These are phyloP conservation scores for Parauchenoglanis ngamensis DNA, from an alignment of 2,797 vertebrate genomes.

Conservation along the genomic window DNA sequence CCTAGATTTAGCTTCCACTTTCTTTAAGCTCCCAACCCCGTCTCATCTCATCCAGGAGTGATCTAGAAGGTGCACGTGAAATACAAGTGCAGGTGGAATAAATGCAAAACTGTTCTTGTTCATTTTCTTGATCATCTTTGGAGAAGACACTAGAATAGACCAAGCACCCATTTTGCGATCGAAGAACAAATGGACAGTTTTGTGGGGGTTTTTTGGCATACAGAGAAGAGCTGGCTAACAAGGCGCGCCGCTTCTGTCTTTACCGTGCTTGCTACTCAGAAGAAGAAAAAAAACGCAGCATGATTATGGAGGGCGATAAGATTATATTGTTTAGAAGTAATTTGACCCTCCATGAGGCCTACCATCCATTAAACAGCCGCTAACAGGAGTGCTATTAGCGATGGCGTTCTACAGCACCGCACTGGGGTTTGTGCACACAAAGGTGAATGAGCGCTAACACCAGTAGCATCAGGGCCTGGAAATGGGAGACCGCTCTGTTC, in stretches of 20 bases:
- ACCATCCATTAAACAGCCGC: not conserved
- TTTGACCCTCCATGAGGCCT: not conserved
- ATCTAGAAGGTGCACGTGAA: not conserved
- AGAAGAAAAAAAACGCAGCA: no score
- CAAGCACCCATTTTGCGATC: not conserved
- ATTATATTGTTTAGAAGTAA: not conserved
- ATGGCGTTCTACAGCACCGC: not conserved
- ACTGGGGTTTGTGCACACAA: not conserved
- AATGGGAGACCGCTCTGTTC: not conserved
- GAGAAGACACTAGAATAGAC: not conserved
- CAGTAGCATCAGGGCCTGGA: slow-evolving; percentile 6
- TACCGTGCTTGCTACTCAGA: not conserved
- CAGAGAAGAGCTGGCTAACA: not conserved
- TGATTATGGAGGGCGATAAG: not conserved
- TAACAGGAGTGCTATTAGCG: no score
- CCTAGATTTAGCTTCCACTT: not conserved
- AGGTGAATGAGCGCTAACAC: slow-evolving; percentile 18
- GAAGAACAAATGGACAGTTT: not conserved
- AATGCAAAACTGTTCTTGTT: not conserved
- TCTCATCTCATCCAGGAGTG: not conserved
- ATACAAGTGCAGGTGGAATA: no score
- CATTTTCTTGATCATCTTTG: not conserved
- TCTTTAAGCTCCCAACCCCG: not conserved
- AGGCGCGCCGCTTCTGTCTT: not conserved
- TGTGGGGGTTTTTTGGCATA: not conserved